Percentiles rank a stretch among this genome's conserved stretches.
These are phyloP conservation scores for Anagrus nilaparvatae DNA, from an alignment of 1,140 invertebrate genomes.

Conservation along the genomic window DNA sequence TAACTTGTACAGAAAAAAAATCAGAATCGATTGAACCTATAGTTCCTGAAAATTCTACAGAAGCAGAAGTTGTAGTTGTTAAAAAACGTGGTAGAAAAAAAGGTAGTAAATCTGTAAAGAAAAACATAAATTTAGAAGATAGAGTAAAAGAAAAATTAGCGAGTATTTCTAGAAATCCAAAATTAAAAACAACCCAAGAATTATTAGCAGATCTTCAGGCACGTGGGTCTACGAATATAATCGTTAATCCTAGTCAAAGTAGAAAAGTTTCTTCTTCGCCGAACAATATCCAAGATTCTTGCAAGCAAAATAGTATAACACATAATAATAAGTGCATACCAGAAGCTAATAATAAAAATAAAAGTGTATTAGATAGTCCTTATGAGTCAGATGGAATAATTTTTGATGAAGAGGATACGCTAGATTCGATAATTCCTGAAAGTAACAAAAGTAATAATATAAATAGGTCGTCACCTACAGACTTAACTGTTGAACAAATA, in stretches of 20 bases:
- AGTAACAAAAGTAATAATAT: too few species aligned
- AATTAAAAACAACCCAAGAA: constrained; percentile 79
- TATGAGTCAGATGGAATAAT: constrained; percentile 11
- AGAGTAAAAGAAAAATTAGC: constrained; percentile 55
- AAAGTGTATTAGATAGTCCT: constrained; percentile 10
- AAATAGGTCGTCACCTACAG: constrained; percentile 14
- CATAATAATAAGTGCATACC: constrained; percentile 16
- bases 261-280: constrained; percentile 32
- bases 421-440: constrained; percentile 7
- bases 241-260: constrained; percentile 35
- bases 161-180: constrained; percentile 51
- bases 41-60: too few species aligned
- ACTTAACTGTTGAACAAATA: constrained; percentile 46
- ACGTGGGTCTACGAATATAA: constrained; percentile 37
- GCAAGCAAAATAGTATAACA: constrained; percentile 37
- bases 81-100: constrained; percentile 61
- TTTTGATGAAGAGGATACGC: constrained; percentile 14
- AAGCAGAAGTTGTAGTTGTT: constrained; percentile 32
- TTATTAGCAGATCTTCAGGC: constrained; percentile 67
- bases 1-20: constrained; percentile 16
- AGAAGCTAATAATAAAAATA: constrained; percentile 7
- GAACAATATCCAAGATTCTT: constrained; percentile 40
- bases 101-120: constrained; percentile 52
- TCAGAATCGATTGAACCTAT: constrained; percentile 20
- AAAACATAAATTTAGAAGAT: constrained; percentile 42